Percentiles rank a stretch among this genome's conserved stretches.
Conservation (phyloP, 2,797 vertebrate genomes). For the Anisognathus igniventris region DNA sequence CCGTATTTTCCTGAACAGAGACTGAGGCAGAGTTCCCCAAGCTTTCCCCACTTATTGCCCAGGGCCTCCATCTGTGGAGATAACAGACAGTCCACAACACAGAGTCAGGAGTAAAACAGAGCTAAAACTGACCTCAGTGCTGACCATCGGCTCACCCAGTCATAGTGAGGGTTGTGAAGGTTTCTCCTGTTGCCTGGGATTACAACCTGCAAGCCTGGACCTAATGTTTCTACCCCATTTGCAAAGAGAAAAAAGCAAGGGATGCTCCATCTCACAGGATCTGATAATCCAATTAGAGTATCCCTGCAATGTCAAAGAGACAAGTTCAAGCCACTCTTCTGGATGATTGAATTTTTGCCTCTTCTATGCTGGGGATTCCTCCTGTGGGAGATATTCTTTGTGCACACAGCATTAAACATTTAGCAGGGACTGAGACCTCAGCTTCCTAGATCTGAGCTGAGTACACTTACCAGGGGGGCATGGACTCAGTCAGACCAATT, state of each 20-base stretch:
- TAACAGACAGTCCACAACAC: neutral
- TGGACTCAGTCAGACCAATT: neutral
- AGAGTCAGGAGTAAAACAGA: neutral
- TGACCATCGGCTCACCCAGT: neutral
- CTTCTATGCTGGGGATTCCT: neutral
- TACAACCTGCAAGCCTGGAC: neutral
- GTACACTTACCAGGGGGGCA: neutral
- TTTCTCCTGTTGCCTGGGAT: neutral
- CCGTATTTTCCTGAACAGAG: neutral
- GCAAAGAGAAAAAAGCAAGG: neutral
- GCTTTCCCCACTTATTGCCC: neutral
- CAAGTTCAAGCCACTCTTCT: slow-evolving; percentile 19
- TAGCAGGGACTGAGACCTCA: slow-evolving; percentile 11
- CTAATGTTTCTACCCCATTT: neutral
- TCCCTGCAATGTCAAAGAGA: slow-evolving; percentile 6
- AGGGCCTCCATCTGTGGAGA: neutral
- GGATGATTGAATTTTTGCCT: slow-evolving; percentile 42
- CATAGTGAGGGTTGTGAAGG: neutral
- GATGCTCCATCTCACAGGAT: neutral
- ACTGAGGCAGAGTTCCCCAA: neutral
- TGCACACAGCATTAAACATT: slow-evolving; percentile 45
- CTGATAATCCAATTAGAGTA: slow-evolving; percentile 42
- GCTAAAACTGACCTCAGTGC: neutral
- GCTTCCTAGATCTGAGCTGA: neutral
- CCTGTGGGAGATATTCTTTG: slow-evolving; percentile 25